phyloP scores from a whole-genome alignment of 2,888 invertebrate species.

The Congeria kusceri region DNA sequence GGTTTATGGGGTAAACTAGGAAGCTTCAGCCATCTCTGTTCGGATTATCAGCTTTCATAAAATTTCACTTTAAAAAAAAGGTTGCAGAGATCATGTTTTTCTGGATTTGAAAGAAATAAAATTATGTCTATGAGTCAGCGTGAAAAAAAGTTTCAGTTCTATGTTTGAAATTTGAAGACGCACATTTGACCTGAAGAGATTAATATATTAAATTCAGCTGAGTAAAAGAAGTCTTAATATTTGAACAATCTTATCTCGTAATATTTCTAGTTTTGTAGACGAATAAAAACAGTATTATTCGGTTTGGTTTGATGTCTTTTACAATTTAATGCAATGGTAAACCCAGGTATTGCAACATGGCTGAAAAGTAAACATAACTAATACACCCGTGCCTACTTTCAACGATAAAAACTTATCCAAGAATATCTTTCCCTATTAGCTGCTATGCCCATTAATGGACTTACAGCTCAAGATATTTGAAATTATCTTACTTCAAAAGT shows the following conservation, averaged over 20 bases:
- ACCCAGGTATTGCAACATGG: slow-evolving; percentile 33
- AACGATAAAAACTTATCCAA: slow-evolving; percentile 38
- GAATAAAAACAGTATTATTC: slow-evolving; percentile 14
- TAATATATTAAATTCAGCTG: too few species aligned
- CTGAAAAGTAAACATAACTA: slow-evolving; percentile 39
- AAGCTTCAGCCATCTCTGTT: too few species aligned
- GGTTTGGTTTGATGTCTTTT: slow-evolving; percentile 42
- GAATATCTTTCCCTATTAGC: slow-evolving; percentile 40
- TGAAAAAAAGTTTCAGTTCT: too few species aligned
- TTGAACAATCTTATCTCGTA: not conserved
- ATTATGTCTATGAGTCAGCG: too few species aligned
- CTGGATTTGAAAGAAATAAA: too few species aligned
- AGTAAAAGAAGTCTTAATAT: not conserved
- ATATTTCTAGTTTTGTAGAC: not conserved
- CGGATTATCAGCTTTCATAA: too few species aligned
- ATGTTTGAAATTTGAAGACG: too few species aligned
- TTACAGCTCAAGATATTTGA: slow-evolving; percentile 35
- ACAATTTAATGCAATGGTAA: slow-evolving; percentile 42
- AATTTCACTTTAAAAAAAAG: too few species aligned
- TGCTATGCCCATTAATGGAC: slow-evolving; percentile 52
- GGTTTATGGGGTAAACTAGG: too few species aligned
- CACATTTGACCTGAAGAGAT: too few species aligned
- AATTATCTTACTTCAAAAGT: slow-evolving; percentile 57
- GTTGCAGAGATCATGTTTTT: too few species aligned
- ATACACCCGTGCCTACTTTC: slow-evolving; percentile 18